phyloP scores from a whole-genome alignment of 1,140 invertebrate genomes.

The Saccostrea cuccullata region DNA sequence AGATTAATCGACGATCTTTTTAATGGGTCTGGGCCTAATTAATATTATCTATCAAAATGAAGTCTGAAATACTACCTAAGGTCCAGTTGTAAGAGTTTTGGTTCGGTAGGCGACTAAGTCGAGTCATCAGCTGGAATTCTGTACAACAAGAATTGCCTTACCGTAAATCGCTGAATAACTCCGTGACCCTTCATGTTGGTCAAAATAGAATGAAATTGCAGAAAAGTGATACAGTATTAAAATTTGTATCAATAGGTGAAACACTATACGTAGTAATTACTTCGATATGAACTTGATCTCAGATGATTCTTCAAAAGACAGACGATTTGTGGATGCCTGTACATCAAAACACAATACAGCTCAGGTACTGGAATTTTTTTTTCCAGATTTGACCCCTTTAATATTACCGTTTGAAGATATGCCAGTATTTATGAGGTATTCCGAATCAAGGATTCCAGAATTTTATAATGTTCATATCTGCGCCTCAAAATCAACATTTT shows the following conservation, averaged over 20 bases:
- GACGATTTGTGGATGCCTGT: constrained; percentile 22
- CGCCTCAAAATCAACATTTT: background rate
- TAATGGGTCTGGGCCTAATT: constrained; percentile 26
- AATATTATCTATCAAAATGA: constrained; percentile 25
- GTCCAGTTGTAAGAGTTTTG: background rate
- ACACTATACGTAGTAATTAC: constrained; percentile 29
- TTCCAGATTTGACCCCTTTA: background rate
- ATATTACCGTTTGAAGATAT: background rate
- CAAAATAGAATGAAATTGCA: constrained; percentile 24
- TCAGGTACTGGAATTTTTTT: background rate
- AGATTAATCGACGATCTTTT: background rate
- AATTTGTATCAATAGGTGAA: constrained; percentile 23
- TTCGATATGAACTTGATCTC: constrained; percentile 28
- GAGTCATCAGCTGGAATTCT: background rate
- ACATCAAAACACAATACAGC: constrained; percentile 11
- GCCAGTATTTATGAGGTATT: background rate
- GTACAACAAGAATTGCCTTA: background rate
- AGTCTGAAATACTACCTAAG: background rate
- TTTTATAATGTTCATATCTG: background rate
- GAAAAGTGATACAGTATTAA: constrained; percentile 38
- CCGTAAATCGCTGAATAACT: constrained; percentile 20
- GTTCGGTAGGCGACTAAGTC: background rate
- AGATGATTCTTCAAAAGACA: constrained; percentile 18
- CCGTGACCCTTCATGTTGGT: constrained; percentile 20
- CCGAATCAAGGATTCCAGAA: background rate